Conservation (phyloP, 2,113 vertebrate genomes). For the Pseudolaguvia tuberculata region DNA sequence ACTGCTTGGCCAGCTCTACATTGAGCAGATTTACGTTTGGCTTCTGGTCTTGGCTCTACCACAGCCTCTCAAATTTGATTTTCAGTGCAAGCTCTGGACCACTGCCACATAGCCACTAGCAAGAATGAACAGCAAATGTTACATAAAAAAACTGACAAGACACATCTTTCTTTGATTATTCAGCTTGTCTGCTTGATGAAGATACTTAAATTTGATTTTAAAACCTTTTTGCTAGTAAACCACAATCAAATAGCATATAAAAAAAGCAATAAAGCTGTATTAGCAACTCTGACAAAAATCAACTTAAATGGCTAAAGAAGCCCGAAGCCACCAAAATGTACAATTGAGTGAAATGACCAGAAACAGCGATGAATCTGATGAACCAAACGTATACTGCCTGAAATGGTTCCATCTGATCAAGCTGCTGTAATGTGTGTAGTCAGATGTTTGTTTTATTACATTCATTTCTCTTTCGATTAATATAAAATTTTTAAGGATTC, state of each 20-base stretch:
- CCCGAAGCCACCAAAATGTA: slow-evolving; percentile 49
- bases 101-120: slow-evolving; percentile 52
- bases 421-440: slow-evolving; percentile 25
- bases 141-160: slow-evolving; percentile 33
- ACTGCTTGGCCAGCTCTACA: slow-evolving; percentile 41
- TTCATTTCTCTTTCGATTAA: too few relatives aligned
- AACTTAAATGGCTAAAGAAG: slow-evolving; percentile 36
- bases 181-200: slow-evolving; percentile 44
- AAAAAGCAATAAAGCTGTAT: slow-evolving; percentile 55
- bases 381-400: slow-evolving; percentile 44
- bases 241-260: slow-evolving; percentile 49
- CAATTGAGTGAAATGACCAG: slow-evolving; percentile 46
- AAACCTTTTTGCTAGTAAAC: slow-evolving; percentile 50
- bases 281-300: slow-evolving; percentile 34
- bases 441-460: too few relatives aligned
- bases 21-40: slow-evolving; percentile 51
- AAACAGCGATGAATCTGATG: slow-evolving; percentile 44
- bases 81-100: slow-evolving; percentile 44
- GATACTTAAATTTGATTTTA: slow-evolving; percentile 53
- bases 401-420: slow-evolving; percentile 46
- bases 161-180: slow-evolving; percentile 38
- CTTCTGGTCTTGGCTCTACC: slow-evolving; percentile 44
- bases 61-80: slow-evolving; percentile 48
- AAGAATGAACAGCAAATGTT: slow-evolving; percentile 52
- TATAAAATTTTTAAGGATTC: too few relatives aligned